Evolutionary conservation across 1,140 invertebrate species (phyloP), one percentile per base, ranked within the genome.

Genomic region (Dendrolimus punctatus): DNA sequence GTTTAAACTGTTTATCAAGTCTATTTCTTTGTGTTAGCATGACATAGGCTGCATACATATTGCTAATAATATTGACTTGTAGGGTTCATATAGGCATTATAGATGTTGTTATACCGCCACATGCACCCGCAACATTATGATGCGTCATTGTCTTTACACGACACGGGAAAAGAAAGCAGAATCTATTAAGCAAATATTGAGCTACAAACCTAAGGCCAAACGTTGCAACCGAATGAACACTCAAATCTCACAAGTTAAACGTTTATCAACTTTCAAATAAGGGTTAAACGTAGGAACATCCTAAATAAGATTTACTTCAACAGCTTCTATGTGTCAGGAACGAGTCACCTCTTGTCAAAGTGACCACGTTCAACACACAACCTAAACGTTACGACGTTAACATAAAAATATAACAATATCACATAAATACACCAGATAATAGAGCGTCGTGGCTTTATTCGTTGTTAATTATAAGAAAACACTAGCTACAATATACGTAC

Each of bases 341-440:
- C 60, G 62, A 70, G 62, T 71, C 61, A 70, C 70, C 53, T 62
- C 56, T 65, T 80, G 77, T 84, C 79, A 80, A 69, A 69, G 50
- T 64, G 68, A 82, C 82, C 82, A 85, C 76, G 79, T 84, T 84
- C 76, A 74, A 68, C 69, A 72, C 74, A 76, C 76, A 80, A 73
- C 72, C 73, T 77, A 69, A 64, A 57, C 58, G 46, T 40, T 54
- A 57, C 50, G 23, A 62, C 57, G 40, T 55, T 65, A 57, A 71
- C 60, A 62, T 62, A 62, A 69, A 65, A 70, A 60, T 55, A 55
- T 49, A 5, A 51, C 55, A 58, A 53, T 62, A 65, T 59, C 62
- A 70, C 58, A 55, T 6, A 50, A 60, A 54, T 52, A 56, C 57
- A 64, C 50, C 43, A 23, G 44, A 45, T 38, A 49, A 66, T 58